Evolutionary conservation across 2,797 vertebrate genomes (phyloP), one percentile per base, ranked within the genome.

Genomic region (Bufotes viridis): DNA sequence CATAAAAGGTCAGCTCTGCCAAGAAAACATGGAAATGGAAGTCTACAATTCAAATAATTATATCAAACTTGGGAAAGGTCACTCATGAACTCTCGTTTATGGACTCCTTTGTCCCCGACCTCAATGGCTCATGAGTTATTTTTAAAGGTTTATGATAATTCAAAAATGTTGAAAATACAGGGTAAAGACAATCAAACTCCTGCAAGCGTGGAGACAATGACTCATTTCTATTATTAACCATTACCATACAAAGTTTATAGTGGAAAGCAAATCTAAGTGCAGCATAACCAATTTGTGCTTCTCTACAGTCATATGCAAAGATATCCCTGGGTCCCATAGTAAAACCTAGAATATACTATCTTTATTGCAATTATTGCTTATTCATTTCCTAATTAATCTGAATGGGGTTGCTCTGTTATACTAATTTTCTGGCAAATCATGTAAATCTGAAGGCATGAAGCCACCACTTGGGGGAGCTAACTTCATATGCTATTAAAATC

Each of bases 51-150:
- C 58, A 17, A 72, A 88, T 88, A 81, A 88, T 88, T 81, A 88
- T 72, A 26, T 51, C 57, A 85, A 78, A 80, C 83, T 85, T 85
- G 17, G n/a, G 29, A 88, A 88, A 88, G 87, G 87, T 85, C 85
- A 88, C 18, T 49, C 42, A 69, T 81, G 42, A 85, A 69, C 78
- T 63, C 76, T 72, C 65, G 57, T 81, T 84, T 80, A 51, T n/a
- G 18, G n/a, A 70, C 65, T 72, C 65, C 22, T 72, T 2, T 78
- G 24, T 17, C 69, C 70, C 42, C 81, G 75, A 88, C 87, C 76
- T 49, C 26, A 10, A 24, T 75, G 63, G 22, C 76, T 81, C 65
- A 14, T 61, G 24, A 67, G 69, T 49, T 63, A 82, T 69, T 78
- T 57, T 11, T 58, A 82, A 75, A 78, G 24, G 60, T 65, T 76